Percentiles rank a stretch among this genome's conserved stretches.
phyloP scores from a whole-genome alignment of 2,888 invertebrate genomes.

The Leucophenga montana region DNA sequence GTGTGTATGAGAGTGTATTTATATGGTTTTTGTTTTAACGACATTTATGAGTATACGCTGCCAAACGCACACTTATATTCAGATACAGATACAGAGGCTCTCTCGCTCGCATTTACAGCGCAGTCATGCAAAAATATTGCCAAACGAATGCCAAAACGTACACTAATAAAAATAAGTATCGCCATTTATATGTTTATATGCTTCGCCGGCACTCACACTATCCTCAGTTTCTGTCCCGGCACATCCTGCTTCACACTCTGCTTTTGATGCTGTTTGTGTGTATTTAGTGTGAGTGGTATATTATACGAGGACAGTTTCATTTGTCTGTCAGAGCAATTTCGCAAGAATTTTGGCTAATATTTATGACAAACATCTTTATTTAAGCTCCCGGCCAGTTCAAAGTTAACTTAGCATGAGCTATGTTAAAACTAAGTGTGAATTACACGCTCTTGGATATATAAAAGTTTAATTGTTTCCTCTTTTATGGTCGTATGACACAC shows the following conservation, averaged over 20 bases:
- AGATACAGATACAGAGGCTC: conserved; percentile 16
- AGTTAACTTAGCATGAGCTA: too few species aligned
- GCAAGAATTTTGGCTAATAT: too few species aligned
- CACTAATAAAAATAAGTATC: conserved; percentile 21
- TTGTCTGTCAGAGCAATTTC: too few species aligned
- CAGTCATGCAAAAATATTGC: not conserved
- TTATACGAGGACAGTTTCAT: not conserved
- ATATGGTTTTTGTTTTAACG: not conserved
- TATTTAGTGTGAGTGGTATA: not conserved
- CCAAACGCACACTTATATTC: conserved; percentile 19
- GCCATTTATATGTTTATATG: conserved; percentile 15
- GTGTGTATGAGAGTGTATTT: too few species aligned
- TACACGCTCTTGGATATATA: too few species aligned
- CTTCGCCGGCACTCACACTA: not conserved
- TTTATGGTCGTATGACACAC: too few species aligned
- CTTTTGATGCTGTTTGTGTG: too few species aligned
- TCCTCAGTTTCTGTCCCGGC: not conserved
- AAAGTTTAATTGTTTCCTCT: too few species aligned
- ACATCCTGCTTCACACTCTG: too few species aligned
- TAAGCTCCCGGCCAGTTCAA: too few species aligned
- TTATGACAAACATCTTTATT: too few species aligned
- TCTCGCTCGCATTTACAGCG: not conserved
- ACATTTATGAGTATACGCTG: conserved; percentile 3
- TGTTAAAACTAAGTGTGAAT: too few species aligned
- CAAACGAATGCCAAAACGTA: conserved; percentile 15